Base-by-base conservation (phyloP, 2,888 invertebrate species). In the Cephus rjabovi region DNA sequence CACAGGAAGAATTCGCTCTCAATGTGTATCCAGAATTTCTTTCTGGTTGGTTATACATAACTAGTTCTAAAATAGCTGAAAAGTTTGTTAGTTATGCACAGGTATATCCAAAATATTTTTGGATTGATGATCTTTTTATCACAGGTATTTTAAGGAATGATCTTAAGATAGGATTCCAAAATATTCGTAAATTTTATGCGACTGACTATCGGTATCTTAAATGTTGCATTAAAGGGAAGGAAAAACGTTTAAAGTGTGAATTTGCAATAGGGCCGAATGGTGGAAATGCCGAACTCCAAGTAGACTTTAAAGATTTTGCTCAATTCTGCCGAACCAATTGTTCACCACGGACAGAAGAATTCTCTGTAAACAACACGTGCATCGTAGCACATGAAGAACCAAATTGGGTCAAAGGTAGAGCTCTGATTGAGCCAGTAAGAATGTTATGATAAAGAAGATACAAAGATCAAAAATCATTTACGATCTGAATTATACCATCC, bases 91-190 rank as follows among this genome's bases (percentile, higher is more conserved):
- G 92, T 4, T 92, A 93, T 83, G 93, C 95, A 0, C 88, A 92
- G 40, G 89, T 91, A 68, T 92, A 94, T n/a, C 92, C 93, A 3
- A 81, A 83, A 31, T 96, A 95, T 86, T 98, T 98, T 92, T 98
- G 98, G 98, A 97, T 98, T 80, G 98, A 98, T 88, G 98, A 98
- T 89, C 95, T 96, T 73, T 96, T 95, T 89, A 92, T 98, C 0
- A 98, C 98, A 0, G 98, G 98, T 1, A 93, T 97, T 75, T 91
- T 98, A 40, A 93, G 95, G 11, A 92, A 94, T 76, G 92, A 93
- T 37, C 89, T 94, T 34, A 92, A 92, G 69, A 93, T 96, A n/a
- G 91, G 93, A 69, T 90, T 95, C 71, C 92, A 91, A 78, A 94
- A 95, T 76, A 90, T 96, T 30, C 93, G 93, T 74, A 87, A 93